Evolutionary conservation across 2,113 vertebrate genomes (phyloP).

Genomic region (Ursus arctos): DNA sequence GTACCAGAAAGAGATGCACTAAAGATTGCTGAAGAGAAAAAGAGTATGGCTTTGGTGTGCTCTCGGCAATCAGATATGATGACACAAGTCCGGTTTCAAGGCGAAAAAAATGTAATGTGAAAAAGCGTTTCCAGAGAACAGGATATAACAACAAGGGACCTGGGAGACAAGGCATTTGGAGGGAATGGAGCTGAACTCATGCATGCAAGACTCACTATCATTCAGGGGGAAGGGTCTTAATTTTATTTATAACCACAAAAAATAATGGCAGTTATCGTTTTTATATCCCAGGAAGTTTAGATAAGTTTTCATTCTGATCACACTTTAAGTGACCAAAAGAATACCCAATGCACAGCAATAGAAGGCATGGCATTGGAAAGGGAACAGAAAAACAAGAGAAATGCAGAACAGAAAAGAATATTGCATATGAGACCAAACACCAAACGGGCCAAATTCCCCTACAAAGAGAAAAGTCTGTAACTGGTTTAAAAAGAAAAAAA

Average conservation of each 20-base stretch:
- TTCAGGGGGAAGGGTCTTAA: not conserved
- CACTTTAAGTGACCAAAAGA: not conserved
- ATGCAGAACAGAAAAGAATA: not conserved
- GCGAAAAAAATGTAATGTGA: not conserved
- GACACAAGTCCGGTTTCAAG: not conserved
- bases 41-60: fast-evolving
- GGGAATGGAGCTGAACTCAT: not conserved
- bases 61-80: not conserved
- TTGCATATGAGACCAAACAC: not conserved
- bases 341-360: not conserved
- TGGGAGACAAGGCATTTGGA: not conserved
- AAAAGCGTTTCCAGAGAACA: not conserved
- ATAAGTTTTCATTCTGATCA: not conserved
- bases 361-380: not conserved
- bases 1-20: fast-evolving
- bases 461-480: not conserved
- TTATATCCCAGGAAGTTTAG: not conserved
- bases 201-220: fast-evolving
- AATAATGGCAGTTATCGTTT: not conserved
- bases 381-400: not conserved
- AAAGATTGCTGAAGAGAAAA: not conserved
- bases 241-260: not conserved
- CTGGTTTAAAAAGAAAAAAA: not conserved
- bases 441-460: not conserved
- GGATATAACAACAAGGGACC: not conserved